Percentiles rank a stretch among this genome's conserved stretches.
phyloP scores from a whole-genome alignment of 2,888 invertebrate genomes.

The Erpobdella octoculata region DNA sequence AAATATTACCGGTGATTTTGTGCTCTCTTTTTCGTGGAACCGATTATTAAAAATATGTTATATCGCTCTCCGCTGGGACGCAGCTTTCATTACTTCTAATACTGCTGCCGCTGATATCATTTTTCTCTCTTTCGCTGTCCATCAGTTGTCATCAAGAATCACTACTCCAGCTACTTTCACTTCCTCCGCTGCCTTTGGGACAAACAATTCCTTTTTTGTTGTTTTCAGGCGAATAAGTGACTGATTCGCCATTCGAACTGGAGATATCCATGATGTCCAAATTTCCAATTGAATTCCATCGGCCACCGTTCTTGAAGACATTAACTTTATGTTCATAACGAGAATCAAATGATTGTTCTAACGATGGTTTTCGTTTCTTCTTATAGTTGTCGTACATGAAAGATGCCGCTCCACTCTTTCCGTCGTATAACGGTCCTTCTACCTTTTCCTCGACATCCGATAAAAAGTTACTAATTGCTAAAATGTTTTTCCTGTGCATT shows the following conservation, averaged over 20 bases:
- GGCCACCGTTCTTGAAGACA: background rate
- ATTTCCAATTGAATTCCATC: background rate
- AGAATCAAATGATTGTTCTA: background rate
- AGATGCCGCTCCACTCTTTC: background rate
- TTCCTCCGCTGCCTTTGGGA: constrained; percentile 13
- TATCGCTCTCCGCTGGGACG: background rate
- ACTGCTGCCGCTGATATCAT: constrained; percentile 2
- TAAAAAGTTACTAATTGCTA: background rate
- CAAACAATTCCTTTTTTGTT: constrained; percentile 5
- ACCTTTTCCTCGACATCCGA: background rate
- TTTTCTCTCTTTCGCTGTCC: background rate
- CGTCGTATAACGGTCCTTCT: background rate
- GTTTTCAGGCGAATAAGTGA: background rate
- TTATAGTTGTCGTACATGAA: background rate
- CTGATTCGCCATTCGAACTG: background rate
- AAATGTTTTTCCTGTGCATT: background rate
- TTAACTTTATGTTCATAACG: background rate
- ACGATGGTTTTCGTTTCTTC: background rate
- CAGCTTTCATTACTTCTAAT: constrained; percentile 14
- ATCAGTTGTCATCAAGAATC: background rate
- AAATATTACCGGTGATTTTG: background rate
- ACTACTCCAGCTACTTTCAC: constrained; percentile 14
- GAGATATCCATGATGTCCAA: background rate
- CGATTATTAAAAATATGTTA: background rate
- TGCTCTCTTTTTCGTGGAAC: background rate